Evolutionary conservation across 2,797 vertebrate genomes (phyloP).

Genomic region (Oceanodroma leucorhoa): DNA sequence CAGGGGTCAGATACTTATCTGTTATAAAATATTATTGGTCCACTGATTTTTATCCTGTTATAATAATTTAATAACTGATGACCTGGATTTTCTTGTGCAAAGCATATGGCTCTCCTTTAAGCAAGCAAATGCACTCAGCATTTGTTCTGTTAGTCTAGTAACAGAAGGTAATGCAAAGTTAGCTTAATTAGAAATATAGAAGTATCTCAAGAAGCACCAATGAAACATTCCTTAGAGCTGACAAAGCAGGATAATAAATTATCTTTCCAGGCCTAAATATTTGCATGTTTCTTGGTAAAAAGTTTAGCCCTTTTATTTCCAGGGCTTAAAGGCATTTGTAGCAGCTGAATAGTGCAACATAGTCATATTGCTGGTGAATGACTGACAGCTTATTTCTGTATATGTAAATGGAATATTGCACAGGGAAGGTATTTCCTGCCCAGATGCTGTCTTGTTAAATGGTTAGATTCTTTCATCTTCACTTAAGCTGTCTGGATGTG

Average conservation of each 20-base stretch:
- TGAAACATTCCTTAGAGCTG: background rate
- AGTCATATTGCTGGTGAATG: background rate
- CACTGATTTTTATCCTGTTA: background rate
- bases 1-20: background rate
- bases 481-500: background rate
- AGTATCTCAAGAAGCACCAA: background rate
- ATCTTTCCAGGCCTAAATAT: background rate
- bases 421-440: background rate
- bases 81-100: background rate
- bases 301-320: background rate
- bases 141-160: background rate
- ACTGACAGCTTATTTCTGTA: background rate
- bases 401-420: background rate
- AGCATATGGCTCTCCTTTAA: background rate
- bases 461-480: background rate
- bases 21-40: background rate
- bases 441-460: background rate
- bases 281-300: background rate
- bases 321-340: background rate
- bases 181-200: background rate
- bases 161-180: background rate
- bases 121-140: background rate
- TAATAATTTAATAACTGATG: background rate
- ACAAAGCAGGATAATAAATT: background rate
- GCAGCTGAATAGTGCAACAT: background rate